Evolutionary conservation across 2,888 invertebrate genomes (phyloP), one percentile per base, ranked within the genome.

Genomic region (Agrilus mali): DNA sequence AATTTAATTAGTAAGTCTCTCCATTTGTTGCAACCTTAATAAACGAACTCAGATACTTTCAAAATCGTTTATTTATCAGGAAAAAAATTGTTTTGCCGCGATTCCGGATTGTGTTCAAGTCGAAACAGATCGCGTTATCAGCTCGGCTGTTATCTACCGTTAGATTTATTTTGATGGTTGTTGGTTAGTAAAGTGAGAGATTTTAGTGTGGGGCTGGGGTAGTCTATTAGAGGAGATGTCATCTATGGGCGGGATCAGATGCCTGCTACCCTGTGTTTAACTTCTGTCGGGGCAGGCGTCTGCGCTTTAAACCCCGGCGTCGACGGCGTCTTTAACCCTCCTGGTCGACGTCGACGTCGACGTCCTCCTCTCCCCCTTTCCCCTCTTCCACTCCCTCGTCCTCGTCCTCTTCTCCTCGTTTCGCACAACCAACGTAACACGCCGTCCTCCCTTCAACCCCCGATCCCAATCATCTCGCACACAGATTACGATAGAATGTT

Each of bases 231-330:
- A 46, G 46, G 27, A 41, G 44, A 48, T 55, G 58, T 60, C 58
- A 57, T 60, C 58, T 57, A 58, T 56, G 64, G 58, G 65, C 63
- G 65, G 66, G 65, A 64, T 65, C 64, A 64, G 61, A 61, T 52
- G 27, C 56, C 60, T 60, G 63, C 64, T 59, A 61, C 63, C 64
- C 66, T 60, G 64, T 65, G 64, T 66, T 66, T 66, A 66, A 66
- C 66, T 66, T 64, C 63, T 64, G 63, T 61, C 56, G 44, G 55
- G 52, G 51, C 54, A 53, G 54, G 60, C 63, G 60, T 50, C 59
- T 60, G 60, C 60, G 61, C 60, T 52, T 48, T 54, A 47, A 49
- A 42, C 36, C 50, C 49, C 48, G 54, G 41, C 45, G 45, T 44
- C 47, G 46, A 46, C 47, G 45, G 47, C 47, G 43, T 35, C 42